phyloP scores from a whole-genome alignment of 2,888 invertebrate genomes.

The Villa cingulata region DNA sequence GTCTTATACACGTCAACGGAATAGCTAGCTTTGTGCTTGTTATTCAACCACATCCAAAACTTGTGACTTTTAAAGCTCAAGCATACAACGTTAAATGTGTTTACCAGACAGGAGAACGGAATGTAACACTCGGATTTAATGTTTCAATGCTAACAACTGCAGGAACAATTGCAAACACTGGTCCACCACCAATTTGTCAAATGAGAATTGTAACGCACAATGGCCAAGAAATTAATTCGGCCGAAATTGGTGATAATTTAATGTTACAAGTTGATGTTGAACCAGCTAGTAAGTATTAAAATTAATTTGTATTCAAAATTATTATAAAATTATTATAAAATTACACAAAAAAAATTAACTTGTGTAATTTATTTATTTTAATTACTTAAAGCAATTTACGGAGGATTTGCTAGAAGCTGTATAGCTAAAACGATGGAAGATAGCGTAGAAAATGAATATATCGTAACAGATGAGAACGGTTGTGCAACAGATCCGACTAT shows the following conservation, averaged over 20 bases:
- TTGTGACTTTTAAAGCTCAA: conserved; percentile 87
- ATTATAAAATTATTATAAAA: not conserved
- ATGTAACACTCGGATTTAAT: conserved; percentile 84
- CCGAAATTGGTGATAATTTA: conserved; percentile 82
- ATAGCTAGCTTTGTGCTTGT: conserved; percentile 87
- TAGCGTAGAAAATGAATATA: conserved; percentile 76
- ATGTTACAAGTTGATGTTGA: conserved; percentile 75
- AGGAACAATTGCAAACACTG: conserved; percentile 88
- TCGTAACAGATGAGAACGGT: conserved; percentile 86
- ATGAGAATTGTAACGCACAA: conserved; percentile 82
- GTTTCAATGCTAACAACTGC: conserved; percentile 92
- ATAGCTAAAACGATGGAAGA: conserved; percentile 86
- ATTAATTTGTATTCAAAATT: not conserved
- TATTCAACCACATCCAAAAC: conserved; percentile 90
- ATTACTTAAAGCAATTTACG: conserved; percentile 59
- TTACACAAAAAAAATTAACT: no score
- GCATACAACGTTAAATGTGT: conserved; percentile 94
- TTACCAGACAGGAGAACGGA: conserved; percentile 87
- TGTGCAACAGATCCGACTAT: conserved; percentile 86
- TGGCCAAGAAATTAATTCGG: conserved; percentile 79
- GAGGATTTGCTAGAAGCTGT: conserved; percentile 85
- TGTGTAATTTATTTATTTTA: not conserved
- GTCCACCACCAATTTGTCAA: conserved; percentile 81
- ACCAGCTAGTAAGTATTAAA: conserved; percentile 46
- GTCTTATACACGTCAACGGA: conserved; percentile 80